phyloP scores from a whole-genome alignment of 2,888 invertebrate genomes.

The Platycheirus albimanus region DNA sequence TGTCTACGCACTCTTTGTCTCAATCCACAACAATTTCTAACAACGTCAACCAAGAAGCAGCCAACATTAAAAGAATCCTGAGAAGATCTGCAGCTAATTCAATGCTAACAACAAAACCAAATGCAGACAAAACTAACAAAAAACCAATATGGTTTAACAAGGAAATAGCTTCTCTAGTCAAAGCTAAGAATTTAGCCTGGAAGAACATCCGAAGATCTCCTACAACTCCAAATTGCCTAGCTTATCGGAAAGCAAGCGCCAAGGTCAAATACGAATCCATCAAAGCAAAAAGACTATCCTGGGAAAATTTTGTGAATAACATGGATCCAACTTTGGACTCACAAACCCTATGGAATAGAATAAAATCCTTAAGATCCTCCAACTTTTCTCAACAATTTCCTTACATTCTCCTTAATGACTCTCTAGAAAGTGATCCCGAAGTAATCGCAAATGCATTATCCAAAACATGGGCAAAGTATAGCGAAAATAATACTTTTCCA shows the following conservation, averaged over 20 bases:
- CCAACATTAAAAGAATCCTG: constrained; percentile 9
- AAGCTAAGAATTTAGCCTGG: constrained; percentile 3
- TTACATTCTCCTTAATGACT: neutral
- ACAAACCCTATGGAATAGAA: neutral
- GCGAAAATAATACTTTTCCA: too few relatives aligned
- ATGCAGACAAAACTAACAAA: neutral
- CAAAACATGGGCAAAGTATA: too few relatives aligned
- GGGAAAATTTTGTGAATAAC: too few relatives aligned
- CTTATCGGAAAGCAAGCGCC: neutral
- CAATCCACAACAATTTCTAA: neutral
- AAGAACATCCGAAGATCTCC: neutral
- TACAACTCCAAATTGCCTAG: neutral
- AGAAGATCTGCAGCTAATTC: constrained; percentile 1
- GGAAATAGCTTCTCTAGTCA: neutral
- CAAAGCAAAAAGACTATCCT: too few relatives aligned
- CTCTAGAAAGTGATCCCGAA: too few relatives aligned
- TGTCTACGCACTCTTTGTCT: neutral
- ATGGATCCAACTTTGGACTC: neutral
- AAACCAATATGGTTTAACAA: constrained; percentile 5
- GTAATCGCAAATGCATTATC: too few relatives aligned
- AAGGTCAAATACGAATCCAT: too few relatives aligned
- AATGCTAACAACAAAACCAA: constrained; percentile 1
- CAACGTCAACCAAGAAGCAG: constrained; percentile 19
- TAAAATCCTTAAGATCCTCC: too few relatives aligned
- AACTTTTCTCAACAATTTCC: neutral